These are phyloP conservation scores for Callimorpha dominula DNA, from an alignment of 2,888 invertebrate genomes.

Conservation along the genomic window DNA sequence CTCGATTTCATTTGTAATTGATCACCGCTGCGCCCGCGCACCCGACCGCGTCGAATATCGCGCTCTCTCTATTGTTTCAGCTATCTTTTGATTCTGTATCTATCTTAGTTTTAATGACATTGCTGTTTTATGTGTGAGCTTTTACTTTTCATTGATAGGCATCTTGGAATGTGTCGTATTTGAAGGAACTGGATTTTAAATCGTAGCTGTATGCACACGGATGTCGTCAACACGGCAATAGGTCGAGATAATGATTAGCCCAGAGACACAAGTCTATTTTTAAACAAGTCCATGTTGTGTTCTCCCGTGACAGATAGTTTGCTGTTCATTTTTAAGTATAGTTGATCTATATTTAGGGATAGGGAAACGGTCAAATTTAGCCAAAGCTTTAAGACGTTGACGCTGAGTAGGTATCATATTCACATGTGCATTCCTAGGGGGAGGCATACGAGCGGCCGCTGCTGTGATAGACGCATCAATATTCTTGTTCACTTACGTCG, in stretches of 20 bases:
- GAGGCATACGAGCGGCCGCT: background rate
- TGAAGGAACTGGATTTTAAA: conserved; percentile 6
- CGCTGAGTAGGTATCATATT: too few relatives aligned
- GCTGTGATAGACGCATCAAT: background rate
- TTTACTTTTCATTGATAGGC: conserved; percentile 62
- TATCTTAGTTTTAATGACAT: conserved; percentile 61
- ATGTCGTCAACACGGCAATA: background rate
- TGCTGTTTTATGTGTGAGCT: conserved; percentile 58
- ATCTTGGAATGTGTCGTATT: conserved; percentile 23
- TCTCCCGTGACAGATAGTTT: background rate
- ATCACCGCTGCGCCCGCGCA: conserved; percentile 62
- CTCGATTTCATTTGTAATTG: conserved; percentile 70
- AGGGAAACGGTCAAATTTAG: too few relatives aligned
- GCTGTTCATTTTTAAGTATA: background rate
- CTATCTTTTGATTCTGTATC: conserved; percentile 68
- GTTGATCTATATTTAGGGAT: background rate
- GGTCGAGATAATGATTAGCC: background rate
- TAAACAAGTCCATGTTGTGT: background rate
- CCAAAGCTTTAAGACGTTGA: too few relatives aligned
- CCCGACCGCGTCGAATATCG: conserved; percentile 50
- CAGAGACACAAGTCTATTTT: background rate
- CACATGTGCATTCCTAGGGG: too few relatives aligned
- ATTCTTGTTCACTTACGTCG: background rate
- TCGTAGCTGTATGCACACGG: background rate
- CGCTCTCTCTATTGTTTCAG: conserved; percentile 79